Base-by-base conservation (phyloP, 2,888 invertebrate genomes). In the Dasypogon diadema region DNA sequence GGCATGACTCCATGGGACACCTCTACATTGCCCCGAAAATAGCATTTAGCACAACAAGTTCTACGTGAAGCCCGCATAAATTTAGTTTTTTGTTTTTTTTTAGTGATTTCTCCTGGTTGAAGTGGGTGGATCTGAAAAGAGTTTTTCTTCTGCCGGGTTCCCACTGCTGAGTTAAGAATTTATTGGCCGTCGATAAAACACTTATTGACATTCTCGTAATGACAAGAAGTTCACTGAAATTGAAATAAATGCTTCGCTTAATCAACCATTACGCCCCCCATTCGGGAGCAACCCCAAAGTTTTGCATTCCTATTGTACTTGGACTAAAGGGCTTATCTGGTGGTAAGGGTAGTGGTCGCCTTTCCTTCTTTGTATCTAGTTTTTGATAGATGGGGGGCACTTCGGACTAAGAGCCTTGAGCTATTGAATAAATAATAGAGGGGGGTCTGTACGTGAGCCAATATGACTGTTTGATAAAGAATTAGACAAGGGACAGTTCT, bases 131-230 rank as follows among this genome's bases (percentile, higher is more conserved):
- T 12, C 12, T 48, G 3, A 3, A 14, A 14, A 16, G 5, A 48
- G 4, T 12, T 12, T 4, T 48, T 48, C 48, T 16, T 12, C 2
- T 48, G 5, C 4, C 3, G n/a, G 4, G 2, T 14, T 48, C 48
- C 5, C 4, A 14, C 12, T 16, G 12, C n/a, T 16, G 51, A 8
- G 18, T 8, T 8, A 16, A 21, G 3, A 16, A 51, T 21, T 21
- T 21, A 4, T 51, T 51, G 18, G 51, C 18, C 6, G 51, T 16
- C 51, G 51, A 51, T 51, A 51, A 51, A 51, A 51, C 12, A 51
- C 51, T 51, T 51, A 51, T 51, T 51, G 51, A 51, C 51, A 51
- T 51, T 51, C 51, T 8, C 21, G 51, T 51, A 51, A 51, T 51
- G 51, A 51, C 16, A 21, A 6, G 51, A 8, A 48, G 12, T 12